Conservation (phyloP, 2,888 invertebrate genomes). For the Drosophila gaucha region DNA sequence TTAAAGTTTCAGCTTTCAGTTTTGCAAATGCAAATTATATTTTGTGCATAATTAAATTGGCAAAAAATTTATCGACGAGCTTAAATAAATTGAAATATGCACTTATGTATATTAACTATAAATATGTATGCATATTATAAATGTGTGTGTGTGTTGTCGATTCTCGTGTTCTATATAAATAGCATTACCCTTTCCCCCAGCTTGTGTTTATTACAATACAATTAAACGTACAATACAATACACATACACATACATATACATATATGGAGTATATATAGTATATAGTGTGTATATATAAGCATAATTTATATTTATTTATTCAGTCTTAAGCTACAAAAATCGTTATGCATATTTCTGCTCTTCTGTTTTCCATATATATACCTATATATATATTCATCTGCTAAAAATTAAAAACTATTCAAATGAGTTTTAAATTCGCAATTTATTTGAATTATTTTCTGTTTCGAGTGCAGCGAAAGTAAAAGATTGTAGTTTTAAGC, state of each 20-base stretch:
- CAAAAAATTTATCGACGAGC: constrained; percentile 65
- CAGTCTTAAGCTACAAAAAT: constrained; percentile 82
- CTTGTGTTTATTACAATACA: constrained; percentile 74
- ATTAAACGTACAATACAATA: constrained; percentile 62
- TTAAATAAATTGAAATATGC: constrained; percentile 69
- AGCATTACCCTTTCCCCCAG: constrained; percentile 76
- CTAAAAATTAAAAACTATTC: constrained; percentile 65
- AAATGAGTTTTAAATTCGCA: constrained; percentile 75
- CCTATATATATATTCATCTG: constrained; percentile 27
- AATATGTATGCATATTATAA: constrained; percentile 23
- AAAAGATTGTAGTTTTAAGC: constrained; percentile 36
- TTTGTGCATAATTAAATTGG: constrained; percentile 72
- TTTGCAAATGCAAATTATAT: constrained; percentile 49
- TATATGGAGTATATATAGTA: constrained; percentile 25
- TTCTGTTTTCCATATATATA: constrained; percentile 19
- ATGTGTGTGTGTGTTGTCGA: constrained; percentile 25
- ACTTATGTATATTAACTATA: constrained; percentile 47
- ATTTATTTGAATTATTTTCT: constrained; percentile 44
- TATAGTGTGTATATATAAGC: constrained; percentile 58
- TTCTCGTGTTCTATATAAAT: constrained; percentile 57
- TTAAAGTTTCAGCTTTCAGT: constrained; percentile 38
- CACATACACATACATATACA: constrained; percentile 18
- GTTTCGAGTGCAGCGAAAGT: constrained; percentile 45
- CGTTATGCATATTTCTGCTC: constrained; percentile 73
- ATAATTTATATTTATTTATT: constrained; percentile 76